Base-by-base conservation (phyloP, 2,888 invertebrate species). In the Tipula confusa region DNA sequence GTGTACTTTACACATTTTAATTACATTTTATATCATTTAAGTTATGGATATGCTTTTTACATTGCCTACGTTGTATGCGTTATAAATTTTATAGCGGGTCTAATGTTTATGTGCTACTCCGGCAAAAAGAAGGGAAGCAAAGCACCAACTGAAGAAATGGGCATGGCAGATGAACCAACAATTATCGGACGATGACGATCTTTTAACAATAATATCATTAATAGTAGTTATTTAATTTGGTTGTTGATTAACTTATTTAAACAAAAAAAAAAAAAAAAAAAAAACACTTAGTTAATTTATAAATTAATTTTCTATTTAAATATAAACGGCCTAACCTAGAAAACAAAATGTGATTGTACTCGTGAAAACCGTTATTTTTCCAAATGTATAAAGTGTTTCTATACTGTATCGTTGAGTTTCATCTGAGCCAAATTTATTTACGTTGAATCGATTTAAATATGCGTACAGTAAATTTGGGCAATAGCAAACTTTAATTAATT, bases 121-220 rank as follows among this genome's bases (percentile, higher is more conserved):
- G 93, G 94, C 84, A 97, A 97, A 88, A 93, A 95, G 89, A 97
- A 97, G 91, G 94, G 96, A 0, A 93, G 94, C 86, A 94, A 95
- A 87, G 95, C 95, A 0, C 94, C 94, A 3, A 94, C 93, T n/a
- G 95, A 95, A 85, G 95, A 96, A 87, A 91, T 95, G 64, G 96
- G 94, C 0, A 93, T 95, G 93, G 96, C 95, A 4, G 96, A 97
- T 86, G 96, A 96, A 87, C 95, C 96, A 0, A 94, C 95, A 79
- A 95, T 95, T 87, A 94, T 96, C 85, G 93, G 93, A 86, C 92
- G 93, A 92, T 93, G 87, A 88, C 86, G 87, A 86, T 86, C 87
- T 88, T 87, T 87, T 86, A 80, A 29, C 7, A 29, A 15, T 29
- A 29, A 29, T 29, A 80, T 29, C 29, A 29, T 29, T 29, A 80